Evolutionary conservation across 2,113 vertebrate genomes (phyloP), one percentile per base, ranked within the genome.

Genomic region (Okapia johnstoni): DNA sequence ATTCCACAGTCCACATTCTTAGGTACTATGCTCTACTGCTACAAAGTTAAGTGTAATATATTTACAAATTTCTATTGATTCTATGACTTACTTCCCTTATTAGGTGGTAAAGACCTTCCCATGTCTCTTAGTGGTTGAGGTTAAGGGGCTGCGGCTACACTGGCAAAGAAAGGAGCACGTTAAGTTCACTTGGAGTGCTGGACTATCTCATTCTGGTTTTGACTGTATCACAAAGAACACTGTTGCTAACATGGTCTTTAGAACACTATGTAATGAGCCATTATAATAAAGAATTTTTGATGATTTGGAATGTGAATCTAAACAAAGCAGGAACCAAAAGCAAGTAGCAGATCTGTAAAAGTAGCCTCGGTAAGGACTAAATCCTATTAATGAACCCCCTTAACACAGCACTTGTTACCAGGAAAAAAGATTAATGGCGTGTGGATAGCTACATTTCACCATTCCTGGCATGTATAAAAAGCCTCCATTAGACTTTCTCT

Each of bases 21-120:
- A 94, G 66, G 33, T 66, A 97, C 43, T 81, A 77, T 66, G 61
- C 11, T 80, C 92, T 91, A 96, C 61, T 77, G 55, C 73, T 95
- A 80, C 80, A 80, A 95, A 87, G 73, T 94, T 85, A 96, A 87
- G 21, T 91, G 54, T 94, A 96, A 93, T 54, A 88, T 63, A 95
- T 85, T 96, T 87, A 88, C 13, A 97, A 89, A 85, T 73, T 90
- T 90, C 90, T 96, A 93, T 25, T 28, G 55, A 94, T 66, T 88
- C 94, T 85, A 83, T 81, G 30, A 96, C 87, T 98, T 96, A 94
- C 73, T 96, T 98, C 81, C 94, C 94, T 97, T 94, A 94, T 88
- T 95, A 98, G 95, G 90, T 96, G 92, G 58, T 85, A 97, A 97
- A 97, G 93, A 97, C 93, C 73, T 97, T 94, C 84, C 66, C 95